Percentiles rank a stretch among this genome's conserved stretches.
Evolutionary conservation across 2,797 vertebrate genomes (phyloP).

Genomic region (Lepus oiostolus): DNA sequence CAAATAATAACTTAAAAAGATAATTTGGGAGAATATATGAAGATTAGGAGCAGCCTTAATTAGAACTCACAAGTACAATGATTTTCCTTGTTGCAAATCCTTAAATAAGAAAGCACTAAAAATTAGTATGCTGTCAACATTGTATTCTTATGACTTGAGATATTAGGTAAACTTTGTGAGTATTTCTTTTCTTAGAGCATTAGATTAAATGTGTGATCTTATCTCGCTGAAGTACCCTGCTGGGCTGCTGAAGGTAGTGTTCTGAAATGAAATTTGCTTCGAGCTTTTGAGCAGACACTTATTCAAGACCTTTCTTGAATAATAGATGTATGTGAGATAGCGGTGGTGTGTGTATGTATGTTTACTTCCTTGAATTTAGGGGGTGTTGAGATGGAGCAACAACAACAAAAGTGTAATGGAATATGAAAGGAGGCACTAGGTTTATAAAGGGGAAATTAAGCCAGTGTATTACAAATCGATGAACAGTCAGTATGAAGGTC

Average conservation of each 20-base stretch:
- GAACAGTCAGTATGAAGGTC: not conserved
- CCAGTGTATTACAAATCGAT: constrained; percentile 42
- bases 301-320: constrained; percentile 88
- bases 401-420: constrained; percentile 41
- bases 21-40: constrained; percentile 74
- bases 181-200: constrained; percentile 86
- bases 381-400: constrained; percentile 3
- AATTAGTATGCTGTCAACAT: constrained; percentile 86
- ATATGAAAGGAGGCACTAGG: constrained; percentile 48
- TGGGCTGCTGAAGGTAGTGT: constrained; percentile 86
- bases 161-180: constrained; percentile 87
- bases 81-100: constrained; percentile 83
- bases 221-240: constrained; percentile 87
- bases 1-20: constrained; percentile 74
- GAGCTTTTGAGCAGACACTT: constrained; percentile 87
- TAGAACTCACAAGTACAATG: constrained; percentile 83
- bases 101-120: constrained; percentile 86
- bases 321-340: constrained; percentile 87
- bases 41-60: constrained; percentile 85
- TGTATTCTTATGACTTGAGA: constrained; percentile 86
- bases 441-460: constrained; percentile 46
- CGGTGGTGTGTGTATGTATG: constrained; percentile 22
- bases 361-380: constrained; percentile 53
- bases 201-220: constrained; percentile 89
- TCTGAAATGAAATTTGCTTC: constrained; percentile 90